Conservation (phyloP, 2,797 vertebrate species). For the Clarias fuscus region DNA sequence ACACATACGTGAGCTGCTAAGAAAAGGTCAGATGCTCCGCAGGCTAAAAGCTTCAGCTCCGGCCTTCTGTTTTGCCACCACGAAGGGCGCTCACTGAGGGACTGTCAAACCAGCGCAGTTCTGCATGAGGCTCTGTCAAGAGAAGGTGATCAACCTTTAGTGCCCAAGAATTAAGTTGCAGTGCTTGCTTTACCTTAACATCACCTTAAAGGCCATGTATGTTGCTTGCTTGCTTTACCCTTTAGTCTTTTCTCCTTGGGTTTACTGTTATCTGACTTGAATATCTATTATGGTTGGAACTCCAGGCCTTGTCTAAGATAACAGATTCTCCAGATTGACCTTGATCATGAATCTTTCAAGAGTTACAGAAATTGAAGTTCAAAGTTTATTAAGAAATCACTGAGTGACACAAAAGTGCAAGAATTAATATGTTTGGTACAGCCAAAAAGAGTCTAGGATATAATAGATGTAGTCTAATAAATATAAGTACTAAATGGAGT, state of each 20-base stretch:
- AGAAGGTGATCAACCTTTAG: constrained; percentile 74
- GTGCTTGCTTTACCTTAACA: constrained; percentile 65
- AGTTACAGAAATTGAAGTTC: neutral
- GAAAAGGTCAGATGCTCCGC: constrained; percentile 73
- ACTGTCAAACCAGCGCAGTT: constrained; percentile 70
- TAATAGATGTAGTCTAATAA: neutral
- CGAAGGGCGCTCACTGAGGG: constrained; percentile 64
- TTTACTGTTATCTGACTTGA: constrained; percentile 59
- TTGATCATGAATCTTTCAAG: neutral
- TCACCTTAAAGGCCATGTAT: constrained; percentile 77
- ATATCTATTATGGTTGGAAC: constrained; percentile 61
- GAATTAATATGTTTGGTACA: neutral
- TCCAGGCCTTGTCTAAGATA: constrained; percentile 26
- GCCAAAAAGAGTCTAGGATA: neutral
- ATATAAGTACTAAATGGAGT: too few species aligned
- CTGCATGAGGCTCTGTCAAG: constrained; percentile 62
- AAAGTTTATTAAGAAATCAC: neutral
- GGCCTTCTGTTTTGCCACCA: constrained; percentile 61
- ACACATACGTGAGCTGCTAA: constrained; percentile 47
- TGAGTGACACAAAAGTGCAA: neutral
- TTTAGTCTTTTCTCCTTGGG: constrained; percentile 65
- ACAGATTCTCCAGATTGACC: constrained; percentile 6
- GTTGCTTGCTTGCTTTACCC: constrained; percentile 72
- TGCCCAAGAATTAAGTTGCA: constrained; percentile 67
- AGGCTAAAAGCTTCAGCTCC: constrained; percentile 60